A percentile compares a stretch with the other conserved stretches of the same genome.
Evolutionary conservation across 1,140 invertebrate species (phyloP).

Genomic region (Drosophila malerkotliana): DNA sequence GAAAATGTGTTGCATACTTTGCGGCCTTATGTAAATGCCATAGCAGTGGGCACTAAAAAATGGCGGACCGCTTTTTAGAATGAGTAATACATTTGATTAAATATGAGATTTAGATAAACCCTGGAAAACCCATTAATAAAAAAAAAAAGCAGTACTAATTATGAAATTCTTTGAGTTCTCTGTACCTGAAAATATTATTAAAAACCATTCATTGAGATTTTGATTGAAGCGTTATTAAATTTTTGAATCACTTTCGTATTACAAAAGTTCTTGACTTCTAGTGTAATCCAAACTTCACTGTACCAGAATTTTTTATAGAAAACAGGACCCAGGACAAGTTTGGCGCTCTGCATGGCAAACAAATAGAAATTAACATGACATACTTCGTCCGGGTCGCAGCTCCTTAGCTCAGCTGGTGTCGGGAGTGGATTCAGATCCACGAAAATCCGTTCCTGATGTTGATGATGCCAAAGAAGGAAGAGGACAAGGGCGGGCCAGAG

Average conservation of each 20-base stretch:
- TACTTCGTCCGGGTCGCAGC: conserved; percentile 39
- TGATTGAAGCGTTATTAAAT: too few relatives aligned
- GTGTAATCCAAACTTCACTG: conserved; percentile 7
- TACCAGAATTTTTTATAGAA: conserved; percentile 27
- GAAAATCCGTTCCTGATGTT: conserved; percentile 37
- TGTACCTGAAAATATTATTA: too few relatives aligned
- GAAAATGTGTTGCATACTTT: conserved; percentile 78
- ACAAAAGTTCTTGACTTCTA: too few relatives aligned
- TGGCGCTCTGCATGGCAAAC: conserved; percentile 50
- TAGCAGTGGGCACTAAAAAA: conserved; percentile 33
- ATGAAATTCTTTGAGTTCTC: too few relatives aligned
- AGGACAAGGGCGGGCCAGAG: conserved; percentile 1
- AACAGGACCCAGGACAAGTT: conserved; percentile 41
- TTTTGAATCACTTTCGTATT: too few relatives aligned
- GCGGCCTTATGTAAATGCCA: conserved; percentile 74
- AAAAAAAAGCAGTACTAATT: too few relatives aligned
- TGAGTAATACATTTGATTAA: background rate
- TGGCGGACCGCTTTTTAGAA: background rate
- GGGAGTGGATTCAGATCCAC: conserved; percentile 33
- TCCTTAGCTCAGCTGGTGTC: conserved; percentile 47
- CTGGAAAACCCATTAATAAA: too few relatives aligned
- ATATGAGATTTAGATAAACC: background rate
- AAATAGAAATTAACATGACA: conserved; percentile 79
- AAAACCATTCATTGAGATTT: too few relatives aligned
- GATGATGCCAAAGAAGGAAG: conserved; percentile 24